Evolutionary conservation across 2,113 vertebrate genomes (phyloP).

Genomic region (Amphiprion ocellaris): DNA sequence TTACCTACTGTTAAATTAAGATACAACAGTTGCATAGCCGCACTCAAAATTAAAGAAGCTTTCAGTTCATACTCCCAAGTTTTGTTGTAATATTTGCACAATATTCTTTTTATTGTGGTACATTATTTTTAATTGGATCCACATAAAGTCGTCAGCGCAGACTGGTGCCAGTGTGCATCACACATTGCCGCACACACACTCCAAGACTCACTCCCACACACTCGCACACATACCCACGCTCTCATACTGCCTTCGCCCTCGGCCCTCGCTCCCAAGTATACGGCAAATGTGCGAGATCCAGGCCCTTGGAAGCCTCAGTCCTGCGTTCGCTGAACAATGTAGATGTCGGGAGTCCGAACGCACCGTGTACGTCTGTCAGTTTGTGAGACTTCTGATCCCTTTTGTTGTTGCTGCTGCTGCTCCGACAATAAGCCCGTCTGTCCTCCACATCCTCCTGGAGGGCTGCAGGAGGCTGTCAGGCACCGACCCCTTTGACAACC

Average conservation of each 20-base stretch:
- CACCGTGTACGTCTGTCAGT: conserved; percentile 66
- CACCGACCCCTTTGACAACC: conserved; percentile 72
- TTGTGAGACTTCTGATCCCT: conserved; percentile 60
- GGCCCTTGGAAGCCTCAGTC: conserved; percentile 29
- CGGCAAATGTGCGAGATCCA: conserved; percentile 26
- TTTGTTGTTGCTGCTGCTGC: conserved; percentile 60
- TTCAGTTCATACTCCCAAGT: neutral
- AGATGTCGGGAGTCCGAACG: conserved; percentile 47
- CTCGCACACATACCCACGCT: conserved; percentile 31
- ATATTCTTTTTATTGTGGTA: neutral
- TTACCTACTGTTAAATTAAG: too few species aligned
- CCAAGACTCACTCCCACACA: conserved; percentile 37
- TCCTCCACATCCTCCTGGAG: conserved; percentile 60
- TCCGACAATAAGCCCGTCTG: conserved; percentile 59
- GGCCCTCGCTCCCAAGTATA: conserved; percentile 38
- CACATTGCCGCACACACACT: conserved; percentile 7
- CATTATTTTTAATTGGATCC: conserved; percentile 10
- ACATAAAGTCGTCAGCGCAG: conserved; percentile 13
- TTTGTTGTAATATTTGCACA: neutral
- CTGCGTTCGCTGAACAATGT: conserved; percentile 47
- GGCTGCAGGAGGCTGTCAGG: conserved; percentile 78
- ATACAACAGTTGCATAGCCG: too few species aligned
- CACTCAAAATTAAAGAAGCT: neutral
- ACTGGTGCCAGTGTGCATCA: conserved; percentile 13
- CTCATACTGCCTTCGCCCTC: conserved; percentile 32